A percentile compares a stretch with the other conserved stretches of the same genome.
Evolutionary conservation across 2,888 invertebrate species (phyloP).

Genomic region (Plebejus anna): DNA sequence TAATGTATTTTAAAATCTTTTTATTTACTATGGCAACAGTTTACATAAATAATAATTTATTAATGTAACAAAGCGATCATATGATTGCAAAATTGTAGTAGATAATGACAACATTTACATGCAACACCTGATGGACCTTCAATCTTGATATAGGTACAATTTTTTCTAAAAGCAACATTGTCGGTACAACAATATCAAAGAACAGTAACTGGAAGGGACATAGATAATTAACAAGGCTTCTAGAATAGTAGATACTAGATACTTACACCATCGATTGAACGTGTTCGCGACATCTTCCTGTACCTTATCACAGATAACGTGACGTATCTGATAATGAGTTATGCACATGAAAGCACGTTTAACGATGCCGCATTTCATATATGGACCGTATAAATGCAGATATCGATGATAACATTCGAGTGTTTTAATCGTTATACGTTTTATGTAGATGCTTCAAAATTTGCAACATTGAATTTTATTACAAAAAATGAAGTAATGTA

Average conservation of each 20-base stretch:
- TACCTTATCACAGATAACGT: conserved; percentile 60
- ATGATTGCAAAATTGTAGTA: not conserved
- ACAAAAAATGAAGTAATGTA: no score
- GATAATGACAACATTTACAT: not conserved
- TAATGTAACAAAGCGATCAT: no score
- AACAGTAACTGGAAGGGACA: not conserved
- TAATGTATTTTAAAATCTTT: no score
- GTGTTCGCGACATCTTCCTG: conserved; percentile 53
- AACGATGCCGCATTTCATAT: conserved; percentile 15
- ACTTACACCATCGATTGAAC: conserved; percentile 41
- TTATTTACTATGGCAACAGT: no score
- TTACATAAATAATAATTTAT: no score
- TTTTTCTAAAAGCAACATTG: not conserved
- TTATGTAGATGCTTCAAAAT: not conserved
- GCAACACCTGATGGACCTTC: not conserved
- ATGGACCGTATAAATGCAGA: conserved; percentile 17
- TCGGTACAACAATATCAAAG: not conserved
- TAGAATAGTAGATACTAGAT: conserved; percentile 7
- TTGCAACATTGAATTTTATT: not conserved
- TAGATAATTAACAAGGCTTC: conserved; percentile 3
- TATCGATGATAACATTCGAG: not conserved
- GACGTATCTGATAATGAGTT: conserved; percentile 58
- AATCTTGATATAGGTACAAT: no score
- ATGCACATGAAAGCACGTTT: conserved; percentile 49
- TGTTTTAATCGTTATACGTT: not conserved